These are phyloP conservation scores for cattle (Bos taurus) DNA, from an alignment of 2,113 vertebrate species.

Conservation along the genomic window ARS-UCD2.0 NC_037342.1:53943501-53944000, in stretches of 20 bases:
- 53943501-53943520: not conserved
- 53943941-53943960: not conserved
- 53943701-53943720: not conserved
- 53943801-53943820: conserved; percentile 19
- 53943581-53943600: not conserved
- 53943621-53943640: conserved; percentile 18
- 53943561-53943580: not conserved
- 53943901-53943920: not conserved
- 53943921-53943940: not conserved
- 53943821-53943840: not conserved
- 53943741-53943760: not conserved
- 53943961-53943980: conserved; percentile 10
- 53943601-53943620: not conserved
- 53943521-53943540: not conserved
- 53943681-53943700: not conserved
- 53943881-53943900: not conserved
- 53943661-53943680: not conserved
- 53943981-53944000: conserved; percentile 17
- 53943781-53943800: not conserved
- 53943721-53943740: not conserved
- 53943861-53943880: not conserved
- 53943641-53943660: not conserved
- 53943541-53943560: not conserved
- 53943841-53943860: not conserved
- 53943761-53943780: not conserved